Percentiles rank a stretch among this genome's conserved stretches.
Evolutionary conservation across 2,888 invertebrate genomes (phyloP).

Genomic region (Meliscaeva auricollis): DNA sequence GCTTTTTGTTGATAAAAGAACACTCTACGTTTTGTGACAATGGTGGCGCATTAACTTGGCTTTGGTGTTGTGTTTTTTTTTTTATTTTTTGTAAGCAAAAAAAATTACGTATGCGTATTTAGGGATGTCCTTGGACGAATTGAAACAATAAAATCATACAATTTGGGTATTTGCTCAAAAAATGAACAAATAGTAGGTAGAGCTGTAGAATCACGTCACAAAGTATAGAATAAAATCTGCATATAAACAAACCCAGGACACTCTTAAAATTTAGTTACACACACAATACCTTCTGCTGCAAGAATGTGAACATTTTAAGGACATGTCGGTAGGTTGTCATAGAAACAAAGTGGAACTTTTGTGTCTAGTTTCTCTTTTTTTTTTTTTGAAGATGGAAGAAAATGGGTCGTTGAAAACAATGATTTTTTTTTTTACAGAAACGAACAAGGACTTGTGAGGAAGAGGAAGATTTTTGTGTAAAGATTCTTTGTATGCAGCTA

Average conservation of each 20-base stretch:
- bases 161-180: conserved; percentile 9
- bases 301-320: conserved; percentile 9
- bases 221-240: background rate
- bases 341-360: background rate
- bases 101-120: conserved; percentile 3
- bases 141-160: conserved; percentile 25
- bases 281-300: background rate
- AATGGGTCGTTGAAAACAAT: conserved; percentile 1
- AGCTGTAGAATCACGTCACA: background rate
- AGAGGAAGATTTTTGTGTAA: background rate
- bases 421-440: background rate
- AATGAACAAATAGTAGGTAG: conserved; percentile 17
- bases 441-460: background rate
- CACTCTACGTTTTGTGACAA: background rate
- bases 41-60: conserved; percentile 1
- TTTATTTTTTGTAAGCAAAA: background rate
- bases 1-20: background rate
- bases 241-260: background rate
- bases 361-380: background rate
- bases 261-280: background rate
- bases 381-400: background rate
- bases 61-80: conserved; percentile 2
- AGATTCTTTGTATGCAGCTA: background rate
- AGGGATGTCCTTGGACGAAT: conserved; percentile 27
- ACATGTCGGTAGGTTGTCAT: background rate